A percentile compares a stretch with the other conserved stretches of the same genome.
These are phyloP conservation scores for Diadegma fenestrale DNA, from an alignment of 2,888 invertebrate genomes.

Conservation along the genomic window DNA sequence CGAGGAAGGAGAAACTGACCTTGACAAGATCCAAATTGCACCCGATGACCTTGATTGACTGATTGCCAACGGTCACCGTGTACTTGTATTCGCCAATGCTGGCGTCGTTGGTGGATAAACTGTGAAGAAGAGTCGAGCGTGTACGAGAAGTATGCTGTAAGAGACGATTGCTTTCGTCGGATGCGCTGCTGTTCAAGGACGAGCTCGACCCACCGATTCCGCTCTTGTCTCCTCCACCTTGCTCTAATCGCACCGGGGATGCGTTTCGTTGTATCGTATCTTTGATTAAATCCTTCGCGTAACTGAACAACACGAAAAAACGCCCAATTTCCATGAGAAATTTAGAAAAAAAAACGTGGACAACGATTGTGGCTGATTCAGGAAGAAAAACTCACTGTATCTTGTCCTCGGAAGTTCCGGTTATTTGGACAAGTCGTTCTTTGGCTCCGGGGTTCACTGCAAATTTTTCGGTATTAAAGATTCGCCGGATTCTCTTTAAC, in stretches of 20 bases:
- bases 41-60: conserved; percentile 94
- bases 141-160: conserved; percentile 86
- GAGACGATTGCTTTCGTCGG: conserved; percentile 87
- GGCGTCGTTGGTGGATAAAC: conserved; percentile 93
- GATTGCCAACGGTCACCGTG: conserved; percentile 93
- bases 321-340: not conserved
- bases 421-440: conserved; percentile 97
- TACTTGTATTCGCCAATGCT: conserved; percentile 95
- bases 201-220: conserved; percentile 90
- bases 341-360: not conserved
- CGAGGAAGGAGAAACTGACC: conserved; percentile 85
- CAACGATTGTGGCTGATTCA: not conserved
- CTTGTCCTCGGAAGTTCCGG: conserved; percentile 96
- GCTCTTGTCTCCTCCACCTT: conserved; percentile 85
- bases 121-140: conserved; percentile 89
- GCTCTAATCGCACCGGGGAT: conserved; percentile 93
- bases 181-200: conserved; percentile 92
- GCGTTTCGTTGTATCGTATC: conserved; percentile 98
- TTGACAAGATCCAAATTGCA: conserved; percentile 93
- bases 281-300: conserved; percentile 97
- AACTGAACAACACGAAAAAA: conserved; percentile 85
- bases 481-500: conserved; percentile 16
- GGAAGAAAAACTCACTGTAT: conserved; percentile 90
- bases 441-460: conserved; percentile 97
- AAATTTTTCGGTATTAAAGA: conserved; percentile 79